A percentile compares a stretch with the other conserved stretches of the same genome.
Evolutionary conservation across 2,888 invertebrate species (phyloP).

Genomic region (Ormyrus pomaceus): DNA sequence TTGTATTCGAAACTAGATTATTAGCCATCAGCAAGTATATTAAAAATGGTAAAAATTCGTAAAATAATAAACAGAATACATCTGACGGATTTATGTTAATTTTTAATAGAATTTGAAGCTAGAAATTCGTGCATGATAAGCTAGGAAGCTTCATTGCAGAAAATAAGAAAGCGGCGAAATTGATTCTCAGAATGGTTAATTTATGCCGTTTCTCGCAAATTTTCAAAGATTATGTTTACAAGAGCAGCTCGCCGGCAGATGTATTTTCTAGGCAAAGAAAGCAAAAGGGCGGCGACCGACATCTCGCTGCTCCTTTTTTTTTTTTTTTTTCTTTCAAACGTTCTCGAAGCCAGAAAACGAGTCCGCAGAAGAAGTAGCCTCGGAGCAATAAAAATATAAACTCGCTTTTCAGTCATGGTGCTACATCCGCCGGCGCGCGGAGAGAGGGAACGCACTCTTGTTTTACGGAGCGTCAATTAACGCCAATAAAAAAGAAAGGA

Average conservation of each 20-base stretch:
- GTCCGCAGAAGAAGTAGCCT: conserved; percentile 33
- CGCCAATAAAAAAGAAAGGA: conserved; percentile 62
- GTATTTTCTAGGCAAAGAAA: conserved; percentile 12
- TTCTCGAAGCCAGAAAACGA: conserved; percentile 25
- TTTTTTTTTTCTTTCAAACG: background rate
- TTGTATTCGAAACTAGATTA: too few species aligned
- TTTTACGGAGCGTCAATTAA: conserved; percentile 69
- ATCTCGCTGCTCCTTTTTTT: conserved; percentile 15
- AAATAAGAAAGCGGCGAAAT: background rate
- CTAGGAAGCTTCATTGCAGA: too few species aligned
- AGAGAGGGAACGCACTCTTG: conserved; percentile 63
- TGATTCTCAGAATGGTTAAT: conserved; percentile 1
- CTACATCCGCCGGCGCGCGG: conserved; percentile 56
- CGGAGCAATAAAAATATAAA: conserved; percentile 69
- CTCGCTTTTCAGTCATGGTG: conserved; percentile 61
- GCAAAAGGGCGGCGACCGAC: conserved; percentile 1
- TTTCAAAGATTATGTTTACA: conserved; percentile 31
- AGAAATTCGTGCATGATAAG: too few species aligned
- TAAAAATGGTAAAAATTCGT: too few species aligned
- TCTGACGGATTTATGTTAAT: too few species aligned
- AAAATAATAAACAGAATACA: too few species aligned
- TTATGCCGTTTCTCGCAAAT: conserved; percentile 22
- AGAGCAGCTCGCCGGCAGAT: background rate
- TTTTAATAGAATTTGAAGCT: too few species aligned
- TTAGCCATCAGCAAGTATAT: too few species aligned